A percentile compares a stretch with the other conserved stretches of the same genome.
Evolutionary conservation across 1,140 invertebrate genomes (phyloP).

Genomic region (Sarcophaga peregrina): DNA sequence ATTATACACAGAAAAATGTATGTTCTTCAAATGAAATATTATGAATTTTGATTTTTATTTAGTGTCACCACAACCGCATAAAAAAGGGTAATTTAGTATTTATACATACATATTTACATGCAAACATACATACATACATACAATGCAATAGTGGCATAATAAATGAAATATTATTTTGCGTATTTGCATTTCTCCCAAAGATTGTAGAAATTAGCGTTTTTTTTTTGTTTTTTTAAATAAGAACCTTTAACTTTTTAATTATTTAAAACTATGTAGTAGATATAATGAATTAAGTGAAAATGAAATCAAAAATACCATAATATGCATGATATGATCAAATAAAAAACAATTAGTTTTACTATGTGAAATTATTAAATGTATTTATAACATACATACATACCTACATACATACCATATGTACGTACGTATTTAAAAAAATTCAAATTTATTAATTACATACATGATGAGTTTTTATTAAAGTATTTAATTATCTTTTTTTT

Average conservation of each 20-base stretch:
- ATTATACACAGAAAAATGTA: no score
- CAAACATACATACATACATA: not conserved
- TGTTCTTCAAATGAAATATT: no score
- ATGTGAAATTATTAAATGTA: not conserved
- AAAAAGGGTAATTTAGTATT: no score
- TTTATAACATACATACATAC: no score
- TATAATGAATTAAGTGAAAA: not conserved
- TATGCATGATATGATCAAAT: not conserved
- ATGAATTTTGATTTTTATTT: no score
- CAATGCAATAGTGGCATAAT: conserved; percentile 37
- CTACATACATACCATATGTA: not conserved
- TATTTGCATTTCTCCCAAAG: conserved; percentile 41
- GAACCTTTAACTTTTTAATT: not conserved
- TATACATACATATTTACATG: no score
- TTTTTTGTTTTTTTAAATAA: not conserved
- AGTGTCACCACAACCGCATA: no score
- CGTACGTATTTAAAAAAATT: not conserved
- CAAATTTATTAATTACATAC: not conserved
- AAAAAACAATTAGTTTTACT: not conserved
- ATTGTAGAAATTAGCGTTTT: conserved; percentile 41
- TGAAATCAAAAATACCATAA: conserved; percentile 2
- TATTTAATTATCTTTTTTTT: not conserved
- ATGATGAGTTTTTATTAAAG: not conserved
- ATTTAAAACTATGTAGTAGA: not conserved
- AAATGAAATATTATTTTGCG: conserved; percentile 21